Evolutionary conservation across 2,797 vertebrate species (phyloP).

Genomic region (Malurus splendens): DNA sequence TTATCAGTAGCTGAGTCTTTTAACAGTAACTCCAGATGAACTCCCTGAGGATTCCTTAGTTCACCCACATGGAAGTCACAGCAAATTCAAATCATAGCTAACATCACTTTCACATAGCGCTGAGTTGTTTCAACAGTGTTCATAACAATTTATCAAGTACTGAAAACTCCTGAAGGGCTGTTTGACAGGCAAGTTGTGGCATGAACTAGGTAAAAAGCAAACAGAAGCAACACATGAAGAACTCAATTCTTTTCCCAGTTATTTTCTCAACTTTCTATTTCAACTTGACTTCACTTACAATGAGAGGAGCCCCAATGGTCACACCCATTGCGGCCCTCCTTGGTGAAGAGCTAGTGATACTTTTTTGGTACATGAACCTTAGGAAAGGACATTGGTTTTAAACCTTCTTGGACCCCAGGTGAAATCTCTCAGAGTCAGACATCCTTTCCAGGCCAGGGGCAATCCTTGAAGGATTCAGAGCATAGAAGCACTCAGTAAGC

Average conservation of each 20-base stretch:
- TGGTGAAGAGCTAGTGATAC: background rate
- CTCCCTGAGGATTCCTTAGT: background rate
- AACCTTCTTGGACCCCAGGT: background rate
- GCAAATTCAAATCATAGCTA: background rate
- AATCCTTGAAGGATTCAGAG: background rate
- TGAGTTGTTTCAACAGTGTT: background rate
- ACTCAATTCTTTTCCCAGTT: background rate
- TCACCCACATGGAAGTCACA: background rate
- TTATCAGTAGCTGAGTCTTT: background rate
- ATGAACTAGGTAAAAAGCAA: background rate
- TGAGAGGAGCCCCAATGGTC: background rate
- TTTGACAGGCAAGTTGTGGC: background rate
- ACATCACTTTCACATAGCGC: background rate
- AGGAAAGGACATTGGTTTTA: background rate
- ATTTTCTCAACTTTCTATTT: background rate
- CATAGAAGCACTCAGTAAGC: background rate
- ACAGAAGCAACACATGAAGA: background rate
- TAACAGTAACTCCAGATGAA: background rate
- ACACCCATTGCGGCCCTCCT: background rate
- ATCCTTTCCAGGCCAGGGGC: background rate
- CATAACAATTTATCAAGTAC: background rate
- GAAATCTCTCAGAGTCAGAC: background rate
- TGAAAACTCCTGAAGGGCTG: background rate
- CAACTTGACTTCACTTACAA: background rate
- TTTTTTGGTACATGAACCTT: background rate